These are phyloP conservation scores for Indicator maculatus DNA, from an alignment of 2,113 vertebrate species.

Conservation along the genomic window DNA sequence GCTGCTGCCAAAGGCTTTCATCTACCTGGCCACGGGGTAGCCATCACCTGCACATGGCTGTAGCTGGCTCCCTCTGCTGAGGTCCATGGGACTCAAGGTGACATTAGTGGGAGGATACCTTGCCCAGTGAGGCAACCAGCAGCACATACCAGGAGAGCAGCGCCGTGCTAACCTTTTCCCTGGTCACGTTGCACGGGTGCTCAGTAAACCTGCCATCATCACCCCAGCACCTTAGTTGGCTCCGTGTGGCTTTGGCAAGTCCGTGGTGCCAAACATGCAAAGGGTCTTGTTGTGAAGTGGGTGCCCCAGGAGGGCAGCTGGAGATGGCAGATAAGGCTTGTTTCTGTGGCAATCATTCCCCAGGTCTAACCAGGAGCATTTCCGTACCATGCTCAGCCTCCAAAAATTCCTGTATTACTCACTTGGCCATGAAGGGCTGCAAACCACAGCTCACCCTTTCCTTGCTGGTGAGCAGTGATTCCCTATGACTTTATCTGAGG, in stretches of 20 bases:
- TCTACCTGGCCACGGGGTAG: accelerated
- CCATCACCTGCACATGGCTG: neutral
- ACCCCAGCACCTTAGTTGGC: accelerated
- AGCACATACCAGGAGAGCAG: neutral
- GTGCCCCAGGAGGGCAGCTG: neutral
- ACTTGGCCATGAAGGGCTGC: neutral
- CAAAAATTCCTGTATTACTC: neutral
- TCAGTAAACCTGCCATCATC: neutral
- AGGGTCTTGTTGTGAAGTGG: neutral
- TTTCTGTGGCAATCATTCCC: neutral
- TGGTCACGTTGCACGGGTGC: neutral
- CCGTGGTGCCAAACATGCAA: neutral
- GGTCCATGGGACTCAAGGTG: neutral
- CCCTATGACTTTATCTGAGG: accelerated
- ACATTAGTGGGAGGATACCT: neutral
- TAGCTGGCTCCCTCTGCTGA: neutral
- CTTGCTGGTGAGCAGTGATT: neutral
- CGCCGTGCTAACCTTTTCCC: neutral
- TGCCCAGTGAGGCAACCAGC: neutral
- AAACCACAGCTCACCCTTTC: neutral
- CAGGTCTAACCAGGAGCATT: neutral
- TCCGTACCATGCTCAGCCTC: neutral
- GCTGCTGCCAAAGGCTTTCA: neutral
- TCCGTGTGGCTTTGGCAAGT: accelerated
- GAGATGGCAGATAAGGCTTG: constrained; percentile 3